Percentiles rank a stretch among this genome's conserved stretches.
These are phyloP conservation scores for Kryptopterus vitreolus DNA, from an alignment of 2,797 vertebrate species.

Conservation along the genomic window DNA sequence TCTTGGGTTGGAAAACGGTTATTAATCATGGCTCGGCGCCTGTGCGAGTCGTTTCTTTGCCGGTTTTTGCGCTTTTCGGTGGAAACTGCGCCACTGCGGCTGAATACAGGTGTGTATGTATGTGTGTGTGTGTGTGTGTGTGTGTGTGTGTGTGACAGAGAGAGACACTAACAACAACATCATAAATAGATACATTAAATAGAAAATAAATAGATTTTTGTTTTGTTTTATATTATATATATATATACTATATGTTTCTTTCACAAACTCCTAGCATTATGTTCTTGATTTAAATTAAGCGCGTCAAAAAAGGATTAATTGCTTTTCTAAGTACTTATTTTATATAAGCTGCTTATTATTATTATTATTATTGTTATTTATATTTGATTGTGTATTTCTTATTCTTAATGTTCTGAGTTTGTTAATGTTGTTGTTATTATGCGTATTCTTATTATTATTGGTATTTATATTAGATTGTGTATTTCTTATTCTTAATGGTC, in stretches of 20 bases:
- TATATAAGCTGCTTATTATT: neutral
- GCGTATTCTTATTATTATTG: too few species aligned
- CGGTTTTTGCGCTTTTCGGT: slow-evolving; percentile 41
- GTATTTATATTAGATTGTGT: too few species aligned
- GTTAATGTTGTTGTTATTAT: too few species aligned
- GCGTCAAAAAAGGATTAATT: neutral
- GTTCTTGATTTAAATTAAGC: too few species aligned
- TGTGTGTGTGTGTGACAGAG: slow-evolving; percentile 59
- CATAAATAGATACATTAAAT: neutral
- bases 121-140: slow-evolving; percentile 38
- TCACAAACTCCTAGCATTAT: neutral
- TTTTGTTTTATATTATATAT: too few species aligned
- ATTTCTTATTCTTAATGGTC: too few species aligned
- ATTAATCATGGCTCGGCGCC: slow-evolving; percentile 63
- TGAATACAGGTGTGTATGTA: slow-evolving; percentile 63
- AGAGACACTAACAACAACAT: neutral
- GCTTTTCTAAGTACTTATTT: neutral
- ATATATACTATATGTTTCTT: neutral
- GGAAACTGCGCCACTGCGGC: slow-evolving; percentile 59
- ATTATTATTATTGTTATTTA: too few species aligned
- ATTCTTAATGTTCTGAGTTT: too few species aligned
- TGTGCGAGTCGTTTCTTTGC: slow-evolving; percentile 55
- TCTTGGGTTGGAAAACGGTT: neutral
- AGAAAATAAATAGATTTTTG: too few species aligned
- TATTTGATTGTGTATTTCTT: too few species aligned